Evolutionary conservation across 1,140 invertebrate species (phyloP).

Genomic region (Sweltsa coloradensis): DNA sequence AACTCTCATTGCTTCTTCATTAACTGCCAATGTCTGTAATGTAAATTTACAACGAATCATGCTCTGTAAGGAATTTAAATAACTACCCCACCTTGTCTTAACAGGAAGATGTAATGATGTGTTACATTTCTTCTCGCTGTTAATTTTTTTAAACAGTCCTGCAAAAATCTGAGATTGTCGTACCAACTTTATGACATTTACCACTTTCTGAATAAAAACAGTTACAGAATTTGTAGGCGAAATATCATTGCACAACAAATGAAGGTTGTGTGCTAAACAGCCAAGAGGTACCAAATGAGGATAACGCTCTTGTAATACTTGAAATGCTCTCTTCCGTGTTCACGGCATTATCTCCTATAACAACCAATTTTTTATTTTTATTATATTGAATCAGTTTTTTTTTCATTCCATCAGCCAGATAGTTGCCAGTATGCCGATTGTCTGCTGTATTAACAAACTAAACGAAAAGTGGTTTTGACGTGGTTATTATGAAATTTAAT

Average conservation of each 20-base stretch:
- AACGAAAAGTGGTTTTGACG: slow-evolving; percentile 23
- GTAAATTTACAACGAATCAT: no score
- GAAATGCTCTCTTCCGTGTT: slow-evolving; percentile 20
- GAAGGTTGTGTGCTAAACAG: neutral
- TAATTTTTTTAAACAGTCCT: no score
- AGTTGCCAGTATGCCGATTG: slow-evolving; percentile 19
- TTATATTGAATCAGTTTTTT: slow-evolving; percentile 21
- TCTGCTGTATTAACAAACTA: slow-evolving; percentile 17
- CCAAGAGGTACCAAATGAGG: slow-evolving; percentile 1
- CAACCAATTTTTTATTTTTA: slow-evolving; percentile 20
- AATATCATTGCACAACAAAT: slow-evolving; percentile 3
- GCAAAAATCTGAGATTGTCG: slow-evolving; percentile 1
- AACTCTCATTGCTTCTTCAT: no score
- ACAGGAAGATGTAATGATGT: no score
- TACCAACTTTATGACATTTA: neutral
- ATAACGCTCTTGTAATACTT: slow-evolving; percentile 14
- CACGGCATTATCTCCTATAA: slow-evolving; percentile 20
- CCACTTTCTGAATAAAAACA: neutral
- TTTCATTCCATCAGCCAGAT: slow-evolving; percentile 18
- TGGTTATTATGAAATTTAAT: slow-evolving; percentile 22
- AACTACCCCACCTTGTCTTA: no score
- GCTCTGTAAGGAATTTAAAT: no score
- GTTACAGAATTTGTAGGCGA: neutral
- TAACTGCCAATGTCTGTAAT: no score
- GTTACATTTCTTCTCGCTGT: no score